Percentiles rank a stretch among this genome's conserved stretches.
phyloP scores from a whole-genome alignment of 2,888 invertebrate species.

The Polyommatus icarus region DNA sequence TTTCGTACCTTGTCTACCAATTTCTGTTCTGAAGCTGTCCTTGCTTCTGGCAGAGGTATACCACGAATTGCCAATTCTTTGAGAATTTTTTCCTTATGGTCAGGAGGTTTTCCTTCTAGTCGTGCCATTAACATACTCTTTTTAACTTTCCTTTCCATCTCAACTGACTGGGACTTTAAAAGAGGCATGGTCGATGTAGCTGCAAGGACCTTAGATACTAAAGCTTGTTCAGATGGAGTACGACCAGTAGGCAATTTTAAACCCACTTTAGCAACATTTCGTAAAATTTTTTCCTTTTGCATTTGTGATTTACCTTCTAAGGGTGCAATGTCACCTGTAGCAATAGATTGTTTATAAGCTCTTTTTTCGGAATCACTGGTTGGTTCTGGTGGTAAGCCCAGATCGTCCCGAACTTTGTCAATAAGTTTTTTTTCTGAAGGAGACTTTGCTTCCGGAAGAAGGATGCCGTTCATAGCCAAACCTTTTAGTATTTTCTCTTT shows the following conservation, averaged over 20 bases:
- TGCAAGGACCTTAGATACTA: slow-evolving; percentile 35
- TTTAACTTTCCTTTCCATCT: slow-evolving; percentile 32
- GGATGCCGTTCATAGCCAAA: slow-evolving; percentile 41
- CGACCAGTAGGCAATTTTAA: slow-evolving; percentile 38
- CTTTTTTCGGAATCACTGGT: slow-evolving; percentile 44
- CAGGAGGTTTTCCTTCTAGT: slow-evolving; percentile 39
- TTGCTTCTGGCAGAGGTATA: slow-evolving; percentile 39
- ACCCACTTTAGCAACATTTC: slow-evolving; percentile 36
- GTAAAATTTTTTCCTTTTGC: slow-evolving; percentile 43
- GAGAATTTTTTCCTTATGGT: slow-evolving; percentile 42
- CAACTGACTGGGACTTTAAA: neutral
- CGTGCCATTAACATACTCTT: slow-evolving; percentile 35
- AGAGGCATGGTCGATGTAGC: neutral
- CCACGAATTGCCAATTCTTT: slow-evolving; percentile 39
- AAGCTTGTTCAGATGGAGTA: slow-evolving; percentile 38
- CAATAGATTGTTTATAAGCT: slow-evolving; percentile 46
- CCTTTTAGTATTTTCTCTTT: slow-evolving; percentile 47
- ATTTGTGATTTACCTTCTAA: slow-evolving; percentile 48
- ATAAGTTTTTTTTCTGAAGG: slow-evolving; percentile 43
- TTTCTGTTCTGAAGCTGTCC: slow-evolving; percentile 38
- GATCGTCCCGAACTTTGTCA: slow-evolving; percentile 40
- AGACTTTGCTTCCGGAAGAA: slow-evolving; percentile 43
- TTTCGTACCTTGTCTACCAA: slow-evolving; percentile 36
- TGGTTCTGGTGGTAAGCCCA: slow-evolving; percentile 46
- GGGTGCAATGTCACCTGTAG: slow-evolving; percentile 47